Evolutionary conservation across 2,888 invertebrate species (phyloP).

Genomic region (Antitype chi): DNA sequence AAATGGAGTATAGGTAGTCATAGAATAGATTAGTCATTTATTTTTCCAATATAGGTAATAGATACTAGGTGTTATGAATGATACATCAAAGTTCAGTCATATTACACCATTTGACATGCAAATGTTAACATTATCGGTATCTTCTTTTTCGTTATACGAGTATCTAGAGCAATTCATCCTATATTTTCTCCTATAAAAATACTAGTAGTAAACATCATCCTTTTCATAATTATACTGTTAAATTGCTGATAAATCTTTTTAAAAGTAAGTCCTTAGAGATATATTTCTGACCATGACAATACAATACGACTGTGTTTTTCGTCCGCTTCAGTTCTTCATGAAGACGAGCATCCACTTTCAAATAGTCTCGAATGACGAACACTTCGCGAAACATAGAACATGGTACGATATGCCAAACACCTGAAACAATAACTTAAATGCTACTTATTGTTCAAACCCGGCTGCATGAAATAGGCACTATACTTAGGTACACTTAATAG

Average conservation of each 20-base stretch:
- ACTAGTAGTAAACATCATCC: not conserved
- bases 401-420: slow-evolving; percentile 84
- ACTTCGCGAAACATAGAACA: slow-evolving; percentile 76
- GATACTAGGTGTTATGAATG: too few species aligned
- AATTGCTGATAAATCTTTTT: not conserved
- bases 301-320: slow-evolving; percentile 76
- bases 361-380: slow-evolving; percentile 68
- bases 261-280: not conserved
- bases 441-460: too few species aligned
- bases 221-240: not conserved
- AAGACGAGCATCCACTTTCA: slow-evolving; percentile 67
- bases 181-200: too few species aligned
- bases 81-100: too few species aligned
- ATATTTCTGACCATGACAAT: slow-evolving; percentile 79
- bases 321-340: slow-evolving; percentile 76
- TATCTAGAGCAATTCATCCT: too few species aligned
- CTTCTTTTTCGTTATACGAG: too few species aligned
- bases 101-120: too few species aligned
- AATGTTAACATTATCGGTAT: too few species aligned
- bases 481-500: too few species aligned
- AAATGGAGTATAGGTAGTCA: too few species aligned
- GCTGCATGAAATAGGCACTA: not conserved
- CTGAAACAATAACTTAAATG: slow-evolving; percentile 63
- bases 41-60: too few species aligned
- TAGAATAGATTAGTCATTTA: too few species aligned